A percentile compares a stretch with the other conserved stretches of the same genome.
These are phyloP conservation scores for Melangyna quadrimaculata DNA, from an alignment of 2,888 invertebrate species.

Conservation along the genomic window DNA sequence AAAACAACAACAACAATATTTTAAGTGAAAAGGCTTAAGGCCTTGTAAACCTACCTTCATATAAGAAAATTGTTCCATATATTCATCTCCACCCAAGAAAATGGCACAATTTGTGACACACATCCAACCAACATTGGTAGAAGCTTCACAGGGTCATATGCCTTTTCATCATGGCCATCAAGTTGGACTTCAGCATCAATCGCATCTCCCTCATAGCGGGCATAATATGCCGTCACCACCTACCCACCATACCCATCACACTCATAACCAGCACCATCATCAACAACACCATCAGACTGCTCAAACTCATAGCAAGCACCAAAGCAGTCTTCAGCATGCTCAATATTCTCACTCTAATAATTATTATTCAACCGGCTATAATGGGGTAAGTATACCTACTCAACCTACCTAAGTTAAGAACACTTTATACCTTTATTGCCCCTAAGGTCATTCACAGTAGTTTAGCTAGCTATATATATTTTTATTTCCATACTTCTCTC, in stretches of 20 bases:
- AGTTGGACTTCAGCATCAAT: constrained; percentile 80
- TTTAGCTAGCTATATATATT: neutral
- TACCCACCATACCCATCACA: constrained; percentile 75
- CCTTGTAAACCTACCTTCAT: no score
- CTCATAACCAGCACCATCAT: constrained; percentile 67
- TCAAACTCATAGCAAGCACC: constrained; percentile 57
- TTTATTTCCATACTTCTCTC: neutral
- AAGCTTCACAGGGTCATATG: constrained; percentile 83
- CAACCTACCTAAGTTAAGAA: neutral
- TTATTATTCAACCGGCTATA: constrained; percentile 30
- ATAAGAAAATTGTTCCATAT: neutral
- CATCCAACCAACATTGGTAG: constrained; percentile 83
- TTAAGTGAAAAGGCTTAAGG: neutral
- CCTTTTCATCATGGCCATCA: constrained; percentile 82
- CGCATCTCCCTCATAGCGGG: constrained; percentile 81
- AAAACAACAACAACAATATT: no score
- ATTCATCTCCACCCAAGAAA: constrained; percentile 32
- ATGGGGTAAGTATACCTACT: constrained; percentile 52
- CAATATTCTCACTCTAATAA: constrained; percentile 40
- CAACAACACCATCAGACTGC: constrained; percentile 32
- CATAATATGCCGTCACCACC: constrained; percentile 81
- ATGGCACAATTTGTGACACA: constrained; percentile 85
- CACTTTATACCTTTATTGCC: neutral
- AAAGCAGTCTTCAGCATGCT: constrained; percentile 69
- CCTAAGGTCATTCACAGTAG: constrained; percentile 15